phyloP scores from a whole-genome alignment of 1,140 invertebrate genomes.

The Gryon sp. region DNA sequence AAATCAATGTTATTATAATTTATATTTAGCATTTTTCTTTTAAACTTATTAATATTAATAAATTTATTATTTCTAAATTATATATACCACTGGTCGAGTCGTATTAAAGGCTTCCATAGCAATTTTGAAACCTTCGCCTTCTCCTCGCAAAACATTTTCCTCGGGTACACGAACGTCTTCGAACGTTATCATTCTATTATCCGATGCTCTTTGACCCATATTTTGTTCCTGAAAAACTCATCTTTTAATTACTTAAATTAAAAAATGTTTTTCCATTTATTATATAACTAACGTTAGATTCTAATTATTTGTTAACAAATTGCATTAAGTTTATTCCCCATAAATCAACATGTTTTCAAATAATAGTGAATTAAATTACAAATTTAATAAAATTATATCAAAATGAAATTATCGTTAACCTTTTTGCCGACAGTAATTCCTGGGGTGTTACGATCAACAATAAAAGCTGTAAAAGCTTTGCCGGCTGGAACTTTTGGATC shows the following conservation, averaged over 20 bases:
- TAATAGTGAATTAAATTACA: constrained; percentile 16
- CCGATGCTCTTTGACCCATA: constrained; percentile 98
- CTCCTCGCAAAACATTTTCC: constrained; percentile 93
- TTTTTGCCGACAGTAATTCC: constrained; percentile 95
- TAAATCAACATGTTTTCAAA: too few species aligned
- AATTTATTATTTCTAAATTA: constrained; percentile 12
- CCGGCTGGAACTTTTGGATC: constrained; percentile 94
- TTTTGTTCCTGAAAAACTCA: constrained; percentile 86
- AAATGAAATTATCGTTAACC: constrained; percentile 77
- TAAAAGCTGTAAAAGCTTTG: constrained; percentile 98
- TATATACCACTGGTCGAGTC: constrained; percentile 91
- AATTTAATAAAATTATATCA: constrained; percentile 13
- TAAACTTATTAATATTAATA: too few species aligned
- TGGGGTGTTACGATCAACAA: constrained; percentile 93
- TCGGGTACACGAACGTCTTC: constrained; percentile 97
- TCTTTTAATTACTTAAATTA: constrained; percentile 23
- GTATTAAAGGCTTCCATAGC: constrained; percentile 98
- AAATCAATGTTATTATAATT: constrained; percentile 22
- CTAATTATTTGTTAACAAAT: too few species aligned
- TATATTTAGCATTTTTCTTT: background rate
- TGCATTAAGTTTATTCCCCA: too few species aligned
- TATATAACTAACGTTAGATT: too few species aligned
- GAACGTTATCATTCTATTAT: constrained; percentile 97
- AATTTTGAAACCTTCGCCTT: constrained; percentile 97
- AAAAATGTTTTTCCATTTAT: too few species aligned